Evolutionary conservation across 2,888 invertebrate species (phyloP).

Genomic region (Azorinus chamasolen): DNA sequence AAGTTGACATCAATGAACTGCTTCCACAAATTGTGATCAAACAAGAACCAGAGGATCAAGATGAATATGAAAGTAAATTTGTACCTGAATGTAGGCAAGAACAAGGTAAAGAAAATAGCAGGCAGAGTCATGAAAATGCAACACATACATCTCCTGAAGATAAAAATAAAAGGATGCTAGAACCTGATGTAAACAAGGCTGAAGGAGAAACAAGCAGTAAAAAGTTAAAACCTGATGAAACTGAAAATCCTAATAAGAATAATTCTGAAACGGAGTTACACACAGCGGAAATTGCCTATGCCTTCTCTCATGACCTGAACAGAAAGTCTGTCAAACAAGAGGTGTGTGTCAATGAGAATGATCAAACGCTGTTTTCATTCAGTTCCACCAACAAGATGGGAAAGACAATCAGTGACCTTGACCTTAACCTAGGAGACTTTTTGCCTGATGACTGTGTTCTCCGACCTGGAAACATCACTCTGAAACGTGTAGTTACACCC

Average conservation of each 20-base stretch:
- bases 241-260: background rate
- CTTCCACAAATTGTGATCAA: too few relatives aligned
- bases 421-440: conserved; percentile 50
- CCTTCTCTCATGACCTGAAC: conserved; percentile 21
- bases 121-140: too few relatives aligned
- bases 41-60: too few relatives aligned
- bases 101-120: too few relatives aligned
- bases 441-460: conserved; percentile 45
- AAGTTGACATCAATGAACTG: too few relatives aligned
- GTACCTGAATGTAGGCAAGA: too few relatives aligned
- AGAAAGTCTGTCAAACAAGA: conserved; percentile 35
- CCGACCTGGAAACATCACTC: conserved; percentile 31
- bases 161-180: too few relatives aligned
- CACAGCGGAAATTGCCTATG: conserved; percentile 27
- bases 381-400: conserved; percentile 22
- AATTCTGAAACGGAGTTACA: background rate
- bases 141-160: too few relatives aligned
- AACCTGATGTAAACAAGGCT: too few relatives aligned
- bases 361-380: conserved; percentile 27
- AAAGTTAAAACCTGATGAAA: background rate
- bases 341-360: conserved; percentile 26
- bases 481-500: conserved; percentile 39
- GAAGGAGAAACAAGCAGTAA: background rate
- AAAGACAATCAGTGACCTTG: conserved; percentile 34
- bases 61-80: too few relatives aligned